phyloP scores from a whole-genome alignment of 30 jellyfish, hydroid and myxozoan species.

The Nemopilema nomurai region DNA sequence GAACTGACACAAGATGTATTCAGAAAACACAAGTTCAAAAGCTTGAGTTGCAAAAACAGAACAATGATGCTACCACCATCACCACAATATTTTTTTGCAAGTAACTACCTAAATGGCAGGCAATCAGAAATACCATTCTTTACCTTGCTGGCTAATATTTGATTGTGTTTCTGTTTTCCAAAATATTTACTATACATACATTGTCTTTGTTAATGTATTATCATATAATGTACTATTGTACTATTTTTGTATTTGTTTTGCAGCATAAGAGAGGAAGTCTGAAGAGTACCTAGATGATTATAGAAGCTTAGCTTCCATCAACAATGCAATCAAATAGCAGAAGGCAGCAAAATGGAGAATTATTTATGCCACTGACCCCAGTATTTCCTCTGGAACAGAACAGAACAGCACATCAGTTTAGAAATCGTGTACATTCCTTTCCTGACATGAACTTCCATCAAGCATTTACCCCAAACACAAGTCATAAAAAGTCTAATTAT shows the following conservation, averaged over 20 bases:
- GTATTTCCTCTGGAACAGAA: not conserved
- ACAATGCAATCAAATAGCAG: slow-evolving; percentile 32
- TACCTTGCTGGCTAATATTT: not conserved
- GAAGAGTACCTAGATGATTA: not conserved
- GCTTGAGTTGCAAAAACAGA: no score
- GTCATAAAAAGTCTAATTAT: not conserved
- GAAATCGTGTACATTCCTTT: slow-evolving; percentile 8
- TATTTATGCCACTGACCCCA: slow-evolving; percentile 34
- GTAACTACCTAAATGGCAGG: no score
- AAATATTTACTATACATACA: not conserved
- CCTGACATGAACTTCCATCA: slow-evolving; percentile 7
- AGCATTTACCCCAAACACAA: not conserved
- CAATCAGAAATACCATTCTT: not conserved
- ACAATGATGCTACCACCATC: no score
- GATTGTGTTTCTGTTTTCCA: not conserved
- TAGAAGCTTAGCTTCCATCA: not conserved
- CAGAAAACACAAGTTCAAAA: no score
- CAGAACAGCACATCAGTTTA: not conserved
- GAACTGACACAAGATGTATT: no score
- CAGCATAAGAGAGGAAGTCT: not conserved
- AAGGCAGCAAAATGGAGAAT: slow-evolving; percentile 20
- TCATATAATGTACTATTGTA: no score
- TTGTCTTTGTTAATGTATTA: no score
- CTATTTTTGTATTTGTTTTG: no score
- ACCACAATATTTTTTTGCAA: not conserved